Evolutionary conservation across 2,888 invertebrate species (phyloP), one percentile per base, ranked within the genome.

Genomic region (Anoncus sp.): DNA sequence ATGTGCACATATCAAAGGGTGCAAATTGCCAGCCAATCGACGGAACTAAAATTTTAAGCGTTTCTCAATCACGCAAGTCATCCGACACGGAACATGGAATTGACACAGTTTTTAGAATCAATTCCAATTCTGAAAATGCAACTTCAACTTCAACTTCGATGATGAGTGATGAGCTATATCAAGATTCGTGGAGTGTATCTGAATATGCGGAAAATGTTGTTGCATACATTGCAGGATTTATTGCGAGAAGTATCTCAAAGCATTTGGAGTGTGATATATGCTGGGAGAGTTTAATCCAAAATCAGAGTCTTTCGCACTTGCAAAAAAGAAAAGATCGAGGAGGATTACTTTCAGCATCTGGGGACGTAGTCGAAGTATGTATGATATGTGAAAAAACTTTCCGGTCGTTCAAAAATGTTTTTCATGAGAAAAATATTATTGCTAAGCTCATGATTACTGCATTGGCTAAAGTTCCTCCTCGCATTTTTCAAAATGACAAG

Each of bases 1-100:
- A 80, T 53, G 40, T 16, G 27, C 18, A 35, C 27, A 2, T 60
- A 60, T 38, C 40, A 60, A 18, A 38, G 31, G 31, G 31, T 31
- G 31, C 31, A 31, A 31, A 31, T 31, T 31, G 31, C 31, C 31
- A 7, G 31, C 31, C 3, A 31, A 31, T 31, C 31, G 31, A 31
- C 31, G 31, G 31, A 31, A 31, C 31, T 5, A 31, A 31, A 31
- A 31, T 31, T 31, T 31, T 31, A 31, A 31, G 31, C 31, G 31
- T 31, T 31, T 31, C 31, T 31, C 31, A 31, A 31, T 31, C 31
- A 31, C 7, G 3, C 3, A 31, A 31, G 31, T 7, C 31, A 7
- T 31, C 31, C 4, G 31, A 3, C 7, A 31, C 31, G 31, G 31
- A 31, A 31, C 31, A 31, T 31, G 31, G 31, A 31, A 31, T 31